Base-by-base conservation (phyloP, 2,113 vertebrate species). In the Pholis gunnellus region DNA sequence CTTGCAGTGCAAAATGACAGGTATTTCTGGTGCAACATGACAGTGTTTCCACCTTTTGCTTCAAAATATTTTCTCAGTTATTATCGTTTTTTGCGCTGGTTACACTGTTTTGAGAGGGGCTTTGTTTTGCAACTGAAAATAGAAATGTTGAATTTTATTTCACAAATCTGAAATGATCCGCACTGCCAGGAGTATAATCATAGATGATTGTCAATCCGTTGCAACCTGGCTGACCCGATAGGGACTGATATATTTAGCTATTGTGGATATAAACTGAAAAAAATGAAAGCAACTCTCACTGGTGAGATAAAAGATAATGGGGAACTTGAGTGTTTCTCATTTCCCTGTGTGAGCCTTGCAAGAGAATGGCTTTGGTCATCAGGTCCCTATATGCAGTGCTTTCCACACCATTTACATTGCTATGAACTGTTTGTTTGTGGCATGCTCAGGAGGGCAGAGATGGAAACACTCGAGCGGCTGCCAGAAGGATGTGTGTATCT, bases 331-430 rank as follows among this genome's bases (percentile, higher is more conserved):
- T 90, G 83, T 85, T 90, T 93, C 84, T 93, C 87, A 86, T 94
- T 92, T 93, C 83, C 84, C 80, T 59, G 69, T 81, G 70, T 78
- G 84, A 67, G 84, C 72, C 84, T 82, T 73, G 66, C 81, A 91
- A 80, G 78, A 78, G 87, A 88, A 85, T 69, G 82, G 72, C 84
- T 89, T 48, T 90, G 94, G 94, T 90, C 94, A 92, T 92, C 89
- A 81, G 87, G 86, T 91, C 91, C 93, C 89, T 54, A 46, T 54
- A 46, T 87, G 89, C 93, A 85, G 79, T 65, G 85, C 91, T 94
- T 94, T 93, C 92, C 90, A 93, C 91, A 86, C 91, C 92, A 93
- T 94, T 93, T 93, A 92, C 94, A 94, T 94, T 77, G 93, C 91
- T 88, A 64, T 89, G 92, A 91, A 93, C 87, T 89, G 94, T 92